Conservation (phyloP, 2,113 vertebrate genomes). For the Poeciliopsis retropinna region DNA sequence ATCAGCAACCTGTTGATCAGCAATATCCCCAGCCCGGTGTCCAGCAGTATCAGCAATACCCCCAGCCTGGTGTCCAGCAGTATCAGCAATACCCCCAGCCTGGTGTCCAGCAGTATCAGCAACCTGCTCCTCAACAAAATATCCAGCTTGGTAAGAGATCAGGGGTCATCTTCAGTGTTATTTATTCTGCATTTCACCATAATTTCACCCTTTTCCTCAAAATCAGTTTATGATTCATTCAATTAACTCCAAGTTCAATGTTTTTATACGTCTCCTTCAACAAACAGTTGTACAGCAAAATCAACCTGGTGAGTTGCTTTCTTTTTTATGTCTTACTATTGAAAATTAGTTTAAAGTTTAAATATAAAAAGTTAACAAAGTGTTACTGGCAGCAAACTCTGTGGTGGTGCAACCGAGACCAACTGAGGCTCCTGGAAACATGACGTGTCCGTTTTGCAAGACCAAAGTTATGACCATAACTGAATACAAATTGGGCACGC, state of each 20-base stretch:
- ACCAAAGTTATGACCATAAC: neutral
- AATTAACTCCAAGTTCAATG: neutral
- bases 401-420: neutral
- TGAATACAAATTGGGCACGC: neutral
- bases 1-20: neutral
- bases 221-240: neutral
- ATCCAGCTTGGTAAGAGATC: neutral
- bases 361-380: neutral
- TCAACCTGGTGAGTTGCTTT: neutral
- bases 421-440: neutral
- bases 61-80: neutral
- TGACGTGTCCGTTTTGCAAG: neutral
- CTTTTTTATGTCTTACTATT: neutral
- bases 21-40: rapidly evolving
- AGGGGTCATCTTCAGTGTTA: neutral
- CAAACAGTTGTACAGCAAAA: neutral
- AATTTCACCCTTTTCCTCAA: neutral
- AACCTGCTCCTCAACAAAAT: too few relatives aligned
- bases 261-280: neutral
- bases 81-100: neutral
- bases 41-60: too few relatives aligned
- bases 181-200: neutral
- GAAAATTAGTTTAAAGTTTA: neutral
- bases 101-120: rapidly evolving
- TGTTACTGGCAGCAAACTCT: neutral